Conservation (phyloP, 2,888 invertebrate genomes). For the Halictus quadricinctus region DNA sequence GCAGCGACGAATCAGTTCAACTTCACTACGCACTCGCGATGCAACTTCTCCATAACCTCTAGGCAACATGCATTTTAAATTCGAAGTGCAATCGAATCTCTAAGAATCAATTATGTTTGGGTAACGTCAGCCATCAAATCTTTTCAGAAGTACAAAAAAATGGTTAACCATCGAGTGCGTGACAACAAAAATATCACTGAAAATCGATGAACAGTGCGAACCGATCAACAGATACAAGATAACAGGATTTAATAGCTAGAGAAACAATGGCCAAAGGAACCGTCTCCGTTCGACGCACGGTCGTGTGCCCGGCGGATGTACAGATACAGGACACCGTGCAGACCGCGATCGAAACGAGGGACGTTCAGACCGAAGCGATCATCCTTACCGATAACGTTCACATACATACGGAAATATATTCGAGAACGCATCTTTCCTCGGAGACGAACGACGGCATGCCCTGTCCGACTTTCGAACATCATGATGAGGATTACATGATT, state of each 20-base stretch:
- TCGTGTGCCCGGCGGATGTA: neutral
- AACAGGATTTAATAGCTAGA: neutral
- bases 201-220: neutral
- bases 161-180: slow-evolving; percentile 25
- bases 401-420: slow-evolving; percentile 33
- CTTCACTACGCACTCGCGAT: slow-evolving; percentile 14
- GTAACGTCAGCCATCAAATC: neutral
- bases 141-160: neutral
- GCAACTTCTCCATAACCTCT: slow-evolving; percentile 31
- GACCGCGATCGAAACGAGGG: neutral
- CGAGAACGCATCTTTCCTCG: slow-evolving; percentile 4
- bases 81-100: neutral
- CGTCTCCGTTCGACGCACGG: fast-evolving
- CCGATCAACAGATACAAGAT: neutral
- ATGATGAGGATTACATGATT: neutral
- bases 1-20: slow-evolving; percentile 3
- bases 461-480: neutral
- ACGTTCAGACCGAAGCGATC: neutral
- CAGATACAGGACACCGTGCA: too few species aligned
- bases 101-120: neutral
- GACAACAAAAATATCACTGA: neutral
- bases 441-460: neutral
- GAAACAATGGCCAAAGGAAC: neutral
- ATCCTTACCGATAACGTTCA: slow-evolving; percentile 32
- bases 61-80: slow-evolving; percentile 5